Evolutionary conservation across 1,140 invertebrate species (phyloP).

Genomic region (Hypsibius dujardini): DNA sequence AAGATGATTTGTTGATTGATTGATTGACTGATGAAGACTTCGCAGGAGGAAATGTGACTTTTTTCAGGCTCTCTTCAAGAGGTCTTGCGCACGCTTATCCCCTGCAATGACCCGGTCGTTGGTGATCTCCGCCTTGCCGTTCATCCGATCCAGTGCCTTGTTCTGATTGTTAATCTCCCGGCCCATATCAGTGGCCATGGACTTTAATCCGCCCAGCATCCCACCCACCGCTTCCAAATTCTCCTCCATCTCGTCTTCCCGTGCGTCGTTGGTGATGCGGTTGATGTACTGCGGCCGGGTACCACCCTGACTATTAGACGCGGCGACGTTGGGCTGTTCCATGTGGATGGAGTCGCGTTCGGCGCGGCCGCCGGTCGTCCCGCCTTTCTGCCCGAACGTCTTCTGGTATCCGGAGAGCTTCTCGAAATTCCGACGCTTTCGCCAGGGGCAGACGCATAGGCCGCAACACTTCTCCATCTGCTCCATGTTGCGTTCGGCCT

Average conservation of each 20-base stretch:
- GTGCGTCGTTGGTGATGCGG: constrained; percentile 44
- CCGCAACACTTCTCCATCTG: constrained; percentile 16
- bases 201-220: constrained; percentile 40
- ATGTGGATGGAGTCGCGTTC: constrained; percentile 20
- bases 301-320: neutral
- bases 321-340: constrained; percentile 20
- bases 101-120: neutral
- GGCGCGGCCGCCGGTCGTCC: neutral
- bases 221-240: constrained; percentile 37
- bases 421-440: constrained; percentile 19
- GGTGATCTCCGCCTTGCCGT: constrained; percentile 31
- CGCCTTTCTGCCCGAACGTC: neutral
- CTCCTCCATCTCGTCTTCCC: constrained; percentile 44
- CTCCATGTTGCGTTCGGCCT: constrained; percentile 10
- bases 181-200: constrained; percentile 42
- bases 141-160: constrained; percentile 37
- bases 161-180: constrained; percentile 40
- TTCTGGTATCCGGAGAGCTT: neutral
- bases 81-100: neutral
- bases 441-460: constrained; percentile 10
- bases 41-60: no score
- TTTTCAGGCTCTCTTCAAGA: neutral
- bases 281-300: neutral
- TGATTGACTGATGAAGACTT: no score
- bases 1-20: no score